Percentiles rank a stretch among this genome's conserved stretches.
phyloP scores from a whole-genome alignment of 2,797 vertebrate genomes.

The Manis crassicaudata region DNA sequence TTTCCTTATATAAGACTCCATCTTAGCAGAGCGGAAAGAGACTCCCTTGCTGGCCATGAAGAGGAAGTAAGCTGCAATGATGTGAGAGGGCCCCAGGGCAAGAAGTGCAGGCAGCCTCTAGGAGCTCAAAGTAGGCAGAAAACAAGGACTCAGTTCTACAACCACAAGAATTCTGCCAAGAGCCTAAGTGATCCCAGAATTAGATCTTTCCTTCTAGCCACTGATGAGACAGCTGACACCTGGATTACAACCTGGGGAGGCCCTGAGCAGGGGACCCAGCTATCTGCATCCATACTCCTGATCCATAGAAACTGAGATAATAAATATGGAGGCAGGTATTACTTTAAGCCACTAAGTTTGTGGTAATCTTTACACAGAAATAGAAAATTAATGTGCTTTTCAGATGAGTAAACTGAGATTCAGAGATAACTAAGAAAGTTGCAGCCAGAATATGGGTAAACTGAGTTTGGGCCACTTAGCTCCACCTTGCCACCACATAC shows the following conservation, averaged over 20 bases:
- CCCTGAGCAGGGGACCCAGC: not conserved
- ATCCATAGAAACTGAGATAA: not conserved
- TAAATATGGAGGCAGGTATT: not conserved
- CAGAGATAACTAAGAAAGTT: not conserved
- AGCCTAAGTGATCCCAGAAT: not conserved
- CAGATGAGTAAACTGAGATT: not conserved
- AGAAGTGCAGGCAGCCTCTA: not conserved
- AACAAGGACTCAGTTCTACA: not conserved
- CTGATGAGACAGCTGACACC: not conserved
- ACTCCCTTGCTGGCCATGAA: too few relatives aligned
- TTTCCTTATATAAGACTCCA: too few relatives aligned
- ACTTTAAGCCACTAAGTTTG: not conserved
- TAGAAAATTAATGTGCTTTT: not conserved
- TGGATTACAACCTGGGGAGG: not conserved
- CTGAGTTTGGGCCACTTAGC: not conserved
- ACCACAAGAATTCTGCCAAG: not conserved
- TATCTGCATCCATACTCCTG: not conserved
- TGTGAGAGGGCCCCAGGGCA: not conserved
- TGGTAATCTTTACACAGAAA: not conserved
- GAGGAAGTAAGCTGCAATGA: not conserved
- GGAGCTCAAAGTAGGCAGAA: not conserved
- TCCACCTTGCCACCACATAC: not conserved
- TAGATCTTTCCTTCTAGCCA: not conserved
- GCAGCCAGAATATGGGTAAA: too few relatives aligned
- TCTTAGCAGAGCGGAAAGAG: not conserved